phyloP scores from a whole-genome alignment of 2,888 invertebrate genomes.

The Caenorhabditis sinica region DNA sequence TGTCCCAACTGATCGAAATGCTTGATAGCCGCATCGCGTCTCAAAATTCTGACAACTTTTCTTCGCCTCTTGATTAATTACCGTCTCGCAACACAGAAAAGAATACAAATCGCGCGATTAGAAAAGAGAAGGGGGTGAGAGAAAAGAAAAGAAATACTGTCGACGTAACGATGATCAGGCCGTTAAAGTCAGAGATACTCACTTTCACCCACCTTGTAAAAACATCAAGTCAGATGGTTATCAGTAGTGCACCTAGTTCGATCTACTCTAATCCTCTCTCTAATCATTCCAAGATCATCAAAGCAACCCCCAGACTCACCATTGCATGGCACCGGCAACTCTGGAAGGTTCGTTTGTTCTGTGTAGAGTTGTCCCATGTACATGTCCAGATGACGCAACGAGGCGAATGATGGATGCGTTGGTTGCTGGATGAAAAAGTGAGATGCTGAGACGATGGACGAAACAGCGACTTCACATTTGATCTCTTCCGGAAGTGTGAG shows the following conservation, averaged over 20 bases:
- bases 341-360: conserved; percentile 88
- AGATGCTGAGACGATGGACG: conserved; percentile 91
- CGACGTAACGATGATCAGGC: conserved; percentile 2
- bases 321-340: conserved; percentile 90
- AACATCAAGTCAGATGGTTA: conserved; percentile 16
- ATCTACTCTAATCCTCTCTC: not conserved
- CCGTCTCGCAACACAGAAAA: conserved; percentile 27
- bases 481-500: conserved; percentile 93
- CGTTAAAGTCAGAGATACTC: conserved; percentile 36
- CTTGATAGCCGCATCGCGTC: conserved; percentile 33
- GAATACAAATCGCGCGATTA: conserved; percentile 36
- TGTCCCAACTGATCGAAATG: conserved; percentile 56
- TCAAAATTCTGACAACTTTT: conserved; percentile 37
- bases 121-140: too few relatives aligned
- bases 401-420: conserved; percentile 94
- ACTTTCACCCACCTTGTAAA: not conserved
- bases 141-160: conserved; percentile 24
- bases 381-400: conserved; percentile 84
- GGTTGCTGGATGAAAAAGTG: conserved; percentile 97
- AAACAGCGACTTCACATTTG: conserved; percentile 94
- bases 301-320: conserved; percentile 86
- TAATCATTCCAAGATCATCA: conserved; percentile 16
- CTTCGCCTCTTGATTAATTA: conserved; percentile 52
- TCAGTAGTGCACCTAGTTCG: conserved; percentile 4
- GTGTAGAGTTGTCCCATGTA: conserved; percentile 91